Evolutionary conservation across 2,797 vertebrate species (phyloP).

Genomic region (Gallinago stenura): DNA sequence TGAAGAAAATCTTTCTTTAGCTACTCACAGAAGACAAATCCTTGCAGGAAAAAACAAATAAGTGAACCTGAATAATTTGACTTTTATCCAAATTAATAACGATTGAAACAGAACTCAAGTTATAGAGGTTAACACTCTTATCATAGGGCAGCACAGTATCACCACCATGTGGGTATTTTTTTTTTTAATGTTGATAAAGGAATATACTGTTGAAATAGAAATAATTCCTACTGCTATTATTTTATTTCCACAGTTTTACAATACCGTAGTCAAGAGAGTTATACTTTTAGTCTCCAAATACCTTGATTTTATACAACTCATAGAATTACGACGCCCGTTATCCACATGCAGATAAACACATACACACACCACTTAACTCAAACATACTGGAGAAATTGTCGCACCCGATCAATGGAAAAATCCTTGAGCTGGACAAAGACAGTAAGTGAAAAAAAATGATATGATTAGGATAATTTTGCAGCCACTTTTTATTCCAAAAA

Average conservation of each 20-base stretch:
- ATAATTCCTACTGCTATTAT: background rate
- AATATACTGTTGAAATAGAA: background rate
- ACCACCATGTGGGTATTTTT: background rate
- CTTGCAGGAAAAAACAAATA: background rate
- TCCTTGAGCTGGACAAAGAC: background rate
- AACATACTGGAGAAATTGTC: background rate
- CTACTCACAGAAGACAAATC: background rate
- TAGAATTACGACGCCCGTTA: background rate
- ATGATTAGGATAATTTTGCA: constrained; percentile 45
- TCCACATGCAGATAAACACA: background rate
- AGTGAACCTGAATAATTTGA: background rate
- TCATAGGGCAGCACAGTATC: background rate
- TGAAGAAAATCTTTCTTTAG: background rate
- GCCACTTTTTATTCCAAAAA: constrained; percentile 78
- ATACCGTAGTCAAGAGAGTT: background rate
- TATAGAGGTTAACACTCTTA: background rate
- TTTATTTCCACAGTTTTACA: background rate
- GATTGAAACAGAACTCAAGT: background rate
- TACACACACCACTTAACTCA: background rate
- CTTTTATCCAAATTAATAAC: background rate
- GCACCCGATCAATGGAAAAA: background rate
- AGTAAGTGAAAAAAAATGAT: background rate
- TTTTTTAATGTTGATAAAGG: background rate
- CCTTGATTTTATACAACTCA: background rate
- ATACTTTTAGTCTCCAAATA: background rate